These are phyloP conservation scores for Sycobia sp. DNA, from an alignment of 1,140 invertebrate species.

Conservation along the genomic window DNA sequence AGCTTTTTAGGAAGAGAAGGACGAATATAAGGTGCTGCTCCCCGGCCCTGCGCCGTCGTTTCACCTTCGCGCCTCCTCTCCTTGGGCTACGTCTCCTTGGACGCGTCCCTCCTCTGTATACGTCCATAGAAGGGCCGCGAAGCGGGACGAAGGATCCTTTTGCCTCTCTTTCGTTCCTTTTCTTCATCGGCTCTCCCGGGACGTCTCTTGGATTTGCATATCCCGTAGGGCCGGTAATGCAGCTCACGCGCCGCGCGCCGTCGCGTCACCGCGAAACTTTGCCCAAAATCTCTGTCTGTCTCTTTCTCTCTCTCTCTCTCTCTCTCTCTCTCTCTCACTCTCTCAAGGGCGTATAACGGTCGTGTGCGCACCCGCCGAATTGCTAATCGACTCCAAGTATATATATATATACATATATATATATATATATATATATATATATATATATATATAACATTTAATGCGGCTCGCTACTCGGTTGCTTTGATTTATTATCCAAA, in stretches of 20 bases:
- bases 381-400: constrained; percentile 41
- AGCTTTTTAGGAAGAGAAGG: too few species aligned
- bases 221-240: constrained; percentile 53
- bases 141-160: not conserved
- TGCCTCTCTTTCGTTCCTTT: not conserved
- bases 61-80: too few species aligned
- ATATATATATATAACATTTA: too few species aligned
- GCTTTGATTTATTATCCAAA: too few species aligned
- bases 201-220: constrained; percentile 48
- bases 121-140: not conserved
- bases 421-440: too few species aligned
- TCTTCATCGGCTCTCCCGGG: not conserved
- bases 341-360: constrained; percentile 55
- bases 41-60: too few species aligned
- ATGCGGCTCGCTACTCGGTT: too few species aligned
- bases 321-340: too few species aligned
- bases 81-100: too few species aligned
- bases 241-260: constrained; percentile 34
- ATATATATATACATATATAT: too few species aligned
- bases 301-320: too few species aligned
- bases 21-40: too few species aligned
- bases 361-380: constrained; percentile 41
- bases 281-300: constrained; percentile 6
- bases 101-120: constrained; percentile 11
- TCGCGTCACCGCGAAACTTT: constrained; percentile 6